Conservation (phyloP, 37 sponge, comb jelly and placozoan species). For the Eunapius fragilis region DNA sequence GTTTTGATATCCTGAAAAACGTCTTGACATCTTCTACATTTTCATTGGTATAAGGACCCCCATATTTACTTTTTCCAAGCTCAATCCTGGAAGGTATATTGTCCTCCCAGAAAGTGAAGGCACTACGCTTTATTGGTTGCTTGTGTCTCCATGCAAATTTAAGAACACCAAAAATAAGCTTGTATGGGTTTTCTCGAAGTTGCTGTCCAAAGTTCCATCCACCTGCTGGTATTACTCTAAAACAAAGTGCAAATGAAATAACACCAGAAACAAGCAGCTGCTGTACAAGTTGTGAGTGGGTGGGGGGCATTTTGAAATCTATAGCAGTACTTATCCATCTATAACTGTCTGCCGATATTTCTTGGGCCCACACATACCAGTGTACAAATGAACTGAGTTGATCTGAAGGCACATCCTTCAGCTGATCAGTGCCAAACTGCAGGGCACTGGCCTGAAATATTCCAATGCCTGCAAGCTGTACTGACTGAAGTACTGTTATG, state of each 20-base stretch:
- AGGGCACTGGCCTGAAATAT: not conserved
- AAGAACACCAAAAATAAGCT: conserved; percentile 1
- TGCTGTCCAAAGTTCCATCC: not conserved
- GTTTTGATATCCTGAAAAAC: not conserved
- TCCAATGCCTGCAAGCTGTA: not conserved
- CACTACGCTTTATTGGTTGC: conserved; percentile 11
- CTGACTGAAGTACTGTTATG: not conserved
- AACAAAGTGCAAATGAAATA: not conserved
- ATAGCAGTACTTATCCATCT: not conserved
- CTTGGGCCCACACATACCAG: not conserved
- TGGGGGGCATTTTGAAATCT: not conserved
- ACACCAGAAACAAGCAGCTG: not conserved
- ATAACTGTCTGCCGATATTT: not conserved
- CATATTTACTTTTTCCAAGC: conserved; percentile 14
- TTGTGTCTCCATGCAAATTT: conserved; percentile 10
- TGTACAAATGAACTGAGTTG: not conserved
- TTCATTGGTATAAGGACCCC: conserved; percentile 27
- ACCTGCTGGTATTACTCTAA: not conserved
- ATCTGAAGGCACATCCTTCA: not conserved
- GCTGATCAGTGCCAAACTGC: not conserved
- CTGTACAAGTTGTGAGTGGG: not conserved
- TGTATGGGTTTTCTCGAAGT: conserved; percentile 1
- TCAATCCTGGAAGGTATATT: conserved; percentile 13
- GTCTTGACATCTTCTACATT: conserved; percentile 34
- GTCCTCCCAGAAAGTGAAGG: conserved; percentile 14